Percentiles rank a stretch among this genome's conserved stretches.
These are phyloP conservation scores for Acrocyrtus sp. DNA, from an alignment of 2,888 invertebrate species.

Conservation along the genomic window DNA sequence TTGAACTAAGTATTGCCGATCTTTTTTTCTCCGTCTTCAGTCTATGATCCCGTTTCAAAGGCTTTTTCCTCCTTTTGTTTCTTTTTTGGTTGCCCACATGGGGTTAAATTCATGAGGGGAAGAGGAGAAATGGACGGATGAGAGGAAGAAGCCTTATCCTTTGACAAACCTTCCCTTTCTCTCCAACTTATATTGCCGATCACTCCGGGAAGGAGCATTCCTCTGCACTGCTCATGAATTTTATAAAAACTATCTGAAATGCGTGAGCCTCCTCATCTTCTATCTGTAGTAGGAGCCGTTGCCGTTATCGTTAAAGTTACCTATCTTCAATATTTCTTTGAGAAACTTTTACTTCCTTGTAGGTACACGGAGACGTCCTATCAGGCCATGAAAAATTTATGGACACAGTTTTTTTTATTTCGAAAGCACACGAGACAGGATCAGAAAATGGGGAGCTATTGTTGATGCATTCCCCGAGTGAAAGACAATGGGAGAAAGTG, in stretches of 20 bases:
- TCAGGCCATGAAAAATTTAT: no score
- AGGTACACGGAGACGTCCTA: no score
- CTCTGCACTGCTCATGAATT: slow-evolving; percentile 26
- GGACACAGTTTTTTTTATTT: no score
- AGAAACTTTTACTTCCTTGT: no score
- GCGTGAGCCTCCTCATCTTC: no score
- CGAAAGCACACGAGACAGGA: background rate
- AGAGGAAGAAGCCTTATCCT: slow-evolving; percentile 34
- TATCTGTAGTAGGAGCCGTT: no score
- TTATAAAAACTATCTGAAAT: background rate
- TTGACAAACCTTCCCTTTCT: no score
- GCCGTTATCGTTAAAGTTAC: no score
- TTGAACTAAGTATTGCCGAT: slow-evolving; percentile 6
- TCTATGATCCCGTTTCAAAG: slow-evolving; percentile 22
- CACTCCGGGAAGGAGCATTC: slow-evolving; percentile 14
- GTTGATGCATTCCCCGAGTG: slow-evolving; percentile 14
- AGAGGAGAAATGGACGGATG: slow-evolving; percentile 41
- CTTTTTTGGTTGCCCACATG: slow-evolving; percentile 36
- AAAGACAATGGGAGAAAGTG: slow-evolving; percentile 30
- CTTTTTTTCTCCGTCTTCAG: no score
- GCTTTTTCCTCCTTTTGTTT: slow-evolving; percentile 23
- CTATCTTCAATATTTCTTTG: no score
- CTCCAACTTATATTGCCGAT: slow-evolving; percentile 36
- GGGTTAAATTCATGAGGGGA: slow-evolving; percentile 47
- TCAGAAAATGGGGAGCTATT: no score